Percentiles rank a stretch among this genome's conserved stretches.
These are phyloP conservation scores for Petaurus breviceps DNA, from an alignment of 2,113 vertebrate genomes.

Conservation along the genomic window DNA sequence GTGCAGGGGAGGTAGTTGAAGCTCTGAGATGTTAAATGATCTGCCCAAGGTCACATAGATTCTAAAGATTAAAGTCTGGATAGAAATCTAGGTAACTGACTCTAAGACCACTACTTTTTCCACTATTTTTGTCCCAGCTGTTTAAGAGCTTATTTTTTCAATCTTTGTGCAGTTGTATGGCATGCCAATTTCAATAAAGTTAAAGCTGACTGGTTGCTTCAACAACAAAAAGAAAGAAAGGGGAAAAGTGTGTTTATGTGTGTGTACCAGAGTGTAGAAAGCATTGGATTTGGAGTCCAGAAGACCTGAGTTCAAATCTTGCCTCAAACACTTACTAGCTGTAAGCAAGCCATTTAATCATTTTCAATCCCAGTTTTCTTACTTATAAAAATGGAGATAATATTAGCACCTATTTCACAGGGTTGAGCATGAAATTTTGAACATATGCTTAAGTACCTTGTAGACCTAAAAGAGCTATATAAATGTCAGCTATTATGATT, in stretches of 20 bases:
- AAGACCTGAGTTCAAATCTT: background rate
- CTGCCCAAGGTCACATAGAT: constrained; percentile 26
- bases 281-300: constrained; percentile 1
- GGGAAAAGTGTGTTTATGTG: too few species aligned
- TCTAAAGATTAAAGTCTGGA: too few species aligned
- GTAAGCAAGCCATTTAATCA: background rate
- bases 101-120: too few species aligned
- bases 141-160: too few species aligned
- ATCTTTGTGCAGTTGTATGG: too few species aligned
- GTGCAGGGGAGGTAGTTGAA: background rate
- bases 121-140: too few species aligned
- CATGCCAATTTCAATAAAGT: too few species aligned
- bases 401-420: background rate
- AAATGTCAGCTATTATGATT: background rate
- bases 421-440: background rate
- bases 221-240: too few species aligned
- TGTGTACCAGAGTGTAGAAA: too few species aligned
- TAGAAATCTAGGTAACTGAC: too few species aligned
- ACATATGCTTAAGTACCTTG: background rate
- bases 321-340: background rate
- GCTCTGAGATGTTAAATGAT: constrained; percentile 14
- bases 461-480: background rate
- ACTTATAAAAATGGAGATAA: background rate
- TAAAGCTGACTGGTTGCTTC: too few species aligned
- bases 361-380: constrained; percentile 1